Evolutionary conservation across 1,140 invertebrate genomes (phyloP).

Genomic region (Drosophila navojoa): DNA sequence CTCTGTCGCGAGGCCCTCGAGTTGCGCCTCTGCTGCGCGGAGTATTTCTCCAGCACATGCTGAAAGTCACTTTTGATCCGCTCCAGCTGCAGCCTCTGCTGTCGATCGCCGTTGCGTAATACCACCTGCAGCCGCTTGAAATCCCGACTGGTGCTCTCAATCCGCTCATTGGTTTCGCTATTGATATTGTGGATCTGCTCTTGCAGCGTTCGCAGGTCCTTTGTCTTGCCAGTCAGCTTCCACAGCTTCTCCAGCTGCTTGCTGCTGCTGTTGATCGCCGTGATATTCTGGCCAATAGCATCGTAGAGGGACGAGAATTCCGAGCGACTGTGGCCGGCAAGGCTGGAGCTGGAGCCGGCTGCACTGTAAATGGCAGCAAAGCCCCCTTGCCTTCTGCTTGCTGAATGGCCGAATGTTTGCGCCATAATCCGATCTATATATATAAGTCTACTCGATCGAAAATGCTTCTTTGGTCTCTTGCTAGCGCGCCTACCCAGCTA

Average conservation of each 20-base stretch:
- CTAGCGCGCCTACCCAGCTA: no score
- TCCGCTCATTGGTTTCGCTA: slow-evolving; percentile 89
- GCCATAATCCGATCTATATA: slow-evolving; percentile 46
- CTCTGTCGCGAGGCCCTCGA: slow-evolving; percentile 91
- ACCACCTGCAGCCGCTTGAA: slow-evolving; percentile 88
- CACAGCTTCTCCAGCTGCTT: slow-evolving; percentile 89
- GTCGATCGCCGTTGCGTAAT: slow-evolving; percentile 88
- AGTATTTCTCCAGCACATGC: slow-evolving; percentile 91
- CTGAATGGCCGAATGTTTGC: slow-evolving; percentile 67
- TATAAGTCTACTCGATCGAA: not conserved
- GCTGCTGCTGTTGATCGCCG: slow-evolving; percentile 89
- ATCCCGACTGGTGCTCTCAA: slow-evolving; percentile 89
- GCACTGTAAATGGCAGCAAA: slow-evolving; percentile 63
- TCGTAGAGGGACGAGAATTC: slow-evolving; percentile 90
- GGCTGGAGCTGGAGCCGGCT: slow-evolving; percentile 39
- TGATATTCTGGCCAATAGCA: slow-evolving; percentile 91
- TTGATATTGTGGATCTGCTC: slow-evolving; percentile 89
- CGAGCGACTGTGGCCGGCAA: slow-evolving; percentile 87
- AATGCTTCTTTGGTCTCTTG: not conserved
- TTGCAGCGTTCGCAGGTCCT: slow-evolving; percentile 86
- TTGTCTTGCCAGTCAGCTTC: slow-evolving; percentile 90
- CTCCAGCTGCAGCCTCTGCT: slow-evolving; percentile 92
- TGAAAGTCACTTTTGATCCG: slow-evolving; percentile 92
- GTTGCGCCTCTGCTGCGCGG: slow-evolving; percentile 91
- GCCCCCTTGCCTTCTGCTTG: slow-evolving; percentile 75